phyloP scores from a whole-genome alignment of 1,140 invertebrate species.

The Euwallacea similis region DNA sequence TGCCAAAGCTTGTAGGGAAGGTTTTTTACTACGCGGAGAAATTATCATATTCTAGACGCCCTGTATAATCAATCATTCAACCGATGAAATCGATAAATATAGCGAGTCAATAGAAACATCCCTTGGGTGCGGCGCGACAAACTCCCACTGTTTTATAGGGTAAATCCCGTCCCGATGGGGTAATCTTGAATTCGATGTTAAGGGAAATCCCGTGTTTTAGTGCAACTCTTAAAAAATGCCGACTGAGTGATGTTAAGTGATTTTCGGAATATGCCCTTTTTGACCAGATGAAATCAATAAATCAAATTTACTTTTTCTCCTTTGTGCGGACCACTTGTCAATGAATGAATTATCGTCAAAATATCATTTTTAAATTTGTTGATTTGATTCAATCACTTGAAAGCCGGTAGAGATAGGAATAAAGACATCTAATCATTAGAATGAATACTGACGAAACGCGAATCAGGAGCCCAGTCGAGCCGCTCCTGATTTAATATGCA shows the following conservation, averaged over 20 bases:
- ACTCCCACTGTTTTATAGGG: conserved; percentile 21
- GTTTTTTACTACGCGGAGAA: not conserved
- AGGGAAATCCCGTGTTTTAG: conserved; percentile 20
- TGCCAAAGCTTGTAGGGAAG: not conserved
- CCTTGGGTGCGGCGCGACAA: conserved; percentile 8
- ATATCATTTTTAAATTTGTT: not conserved
- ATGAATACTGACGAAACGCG: too few relatives aligned
- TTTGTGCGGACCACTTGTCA: not conserved
- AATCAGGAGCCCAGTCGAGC: too few relatives aligned
- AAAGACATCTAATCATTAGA: too few relatives aligned
- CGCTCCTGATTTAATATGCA: too few relatives aligned
- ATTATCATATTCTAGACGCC: conserved; percentile 1
- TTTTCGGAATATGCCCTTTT: too few relatives aligned
- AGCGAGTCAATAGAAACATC: conserved; percentile 21
- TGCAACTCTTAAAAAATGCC: not conserved
- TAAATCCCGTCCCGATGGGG: conserved; percentile 13
- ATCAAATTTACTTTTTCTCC: not conserved
- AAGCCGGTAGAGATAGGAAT: not conserved
- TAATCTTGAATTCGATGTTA: conserved; percentile 18
- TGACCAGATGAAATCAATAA: not conserved
- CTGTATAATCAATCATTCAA: conserved; percentile 21
- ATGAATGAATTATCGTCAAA: not conserved
- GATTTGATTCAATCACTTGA: too few relatives aligned
- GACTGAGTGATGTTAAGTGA: not conserved
- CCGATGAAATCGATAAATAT: conserved; percentile 20